Evolutionary conservation across 2,888 invertebrate species (phyloP).

Genomic region (Zygaena filipendulae): DNA sequence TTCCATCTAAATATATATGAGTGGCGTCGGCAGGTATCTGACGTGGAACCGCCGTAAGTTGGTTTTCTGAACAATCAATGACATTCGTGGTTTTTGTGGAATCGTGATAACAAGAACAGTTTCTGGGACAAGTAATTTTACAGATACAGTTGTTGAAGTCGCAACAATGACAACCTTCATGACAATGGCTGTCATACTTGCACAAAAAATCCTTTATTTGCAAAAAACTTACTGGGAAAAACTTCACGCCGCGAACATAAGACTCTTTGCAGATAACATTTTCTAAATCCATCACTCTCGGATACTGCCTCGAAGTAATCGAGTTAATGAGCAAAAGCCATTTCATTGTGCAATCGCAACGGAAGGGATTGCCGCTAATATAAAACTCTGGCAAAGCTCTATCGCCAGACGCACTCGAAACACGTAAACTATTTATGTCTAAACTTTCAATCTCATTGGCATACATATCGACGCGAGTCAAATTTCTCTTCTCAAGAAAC

Average conservation of each 20-base stretch:
- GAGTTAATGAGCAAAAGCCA: conserved; percentile 93
- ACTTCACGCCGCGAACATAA: conserved; percentile 82
- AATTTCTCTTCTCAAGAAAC: conserved; percentile 83
- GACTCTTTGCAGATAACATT: conserved; percentile 89
- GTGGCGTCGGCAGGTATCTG: conserved; percentile 92
- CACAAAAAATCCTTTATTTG: conserved; percentile 89
- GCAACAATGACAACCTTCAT: conserved; percentile 92
- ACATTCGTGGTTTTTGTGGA: conserved; percentile 92
- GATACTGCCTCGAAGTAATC: conserved; percentile 83
- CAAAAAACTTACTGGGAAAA: conserved; percentile 80
- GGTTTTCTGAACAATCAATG: conserved; percentile 88
- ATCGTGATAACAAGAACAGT: conserved; percentile 95
- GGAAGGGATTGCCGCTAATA: conserved; percentile 92
- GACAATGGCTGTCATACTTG: conserved; percentile 90
- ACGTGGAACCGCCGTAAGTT: conserved; percentile 78
- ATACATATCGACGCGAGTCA: conserved; percentile 90
- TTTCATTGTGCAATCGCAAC: conserved; percentile 95
- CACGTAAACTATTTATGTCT: conserved; percentile 82
- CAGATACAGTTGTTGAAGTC: conserved; percentile 96
- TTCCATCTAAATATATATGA: conserved; percentile 92
- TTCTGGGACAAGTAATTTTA: conserved; percentile 92
- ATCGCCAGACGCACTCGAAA: conserved; percentile 75
- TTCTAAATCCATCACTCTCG: conserved; percentile 87
- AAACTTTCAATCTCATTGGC: conserved; percentile 86
- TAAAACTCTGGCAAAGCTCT: conserved; percentile 87